phyloP scores from a whole-genome alignment of 2,888 invertebrate genomes.

The Eutolmus rufibarbis region DNA sequence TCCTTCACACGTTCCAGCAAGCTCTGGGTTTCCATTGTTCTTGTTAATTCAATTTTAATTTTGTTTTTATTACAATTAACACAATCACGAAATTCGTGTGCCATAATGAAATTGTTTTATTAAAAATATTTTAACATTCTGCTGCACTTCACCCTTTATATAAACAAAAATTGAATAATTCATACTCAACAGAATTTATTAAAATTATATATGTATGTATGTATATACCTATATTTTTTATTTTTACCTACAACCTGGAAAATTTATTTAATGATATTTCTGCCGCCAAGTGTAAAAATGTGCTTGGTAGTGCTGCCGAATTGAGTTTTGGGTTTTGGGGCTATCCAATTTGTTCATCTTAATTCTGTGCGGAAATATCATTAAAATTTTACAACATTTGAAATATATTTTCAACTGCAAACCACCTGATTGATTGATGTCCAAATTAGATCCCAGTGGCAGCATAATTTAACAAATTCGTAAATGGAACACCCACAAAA shows the following conservation, averaged over 20 bases:
- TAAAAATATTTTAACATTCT: neutral
- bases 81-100: neutral
- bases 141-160: neutral
- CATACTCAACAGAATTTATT: neutral
- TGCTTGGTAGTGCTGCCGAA: neutral
- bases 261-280: neutral
- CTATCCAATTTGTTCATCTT: no score
- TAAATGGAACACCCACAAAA: neutral
- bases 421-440: neutral
- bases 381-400: no score
- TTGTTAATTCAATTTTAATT: neutral
- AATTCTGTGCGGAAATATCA: no score
- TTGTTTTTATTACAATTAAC: neutral
- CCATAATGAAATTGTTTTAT: neutral
- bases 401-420: no score
- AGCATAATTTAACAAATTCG: neutral
- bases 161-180: neutral
- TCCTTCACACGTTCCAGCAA: neutral
- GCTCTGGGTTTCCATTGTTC: neutral
- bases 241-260: neutral
- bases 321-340: neutral
- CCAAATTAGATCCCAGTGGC: neutral
- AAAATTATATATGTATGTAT: neutral
- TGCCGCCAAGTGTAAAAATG: neutral
- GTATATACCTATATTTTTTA: neutral